These are phyloP conservation scores for Falco rusticolus DNA, from an alignment of 2,797 vertebrate species.

Conservation along the genomic window DNA sequence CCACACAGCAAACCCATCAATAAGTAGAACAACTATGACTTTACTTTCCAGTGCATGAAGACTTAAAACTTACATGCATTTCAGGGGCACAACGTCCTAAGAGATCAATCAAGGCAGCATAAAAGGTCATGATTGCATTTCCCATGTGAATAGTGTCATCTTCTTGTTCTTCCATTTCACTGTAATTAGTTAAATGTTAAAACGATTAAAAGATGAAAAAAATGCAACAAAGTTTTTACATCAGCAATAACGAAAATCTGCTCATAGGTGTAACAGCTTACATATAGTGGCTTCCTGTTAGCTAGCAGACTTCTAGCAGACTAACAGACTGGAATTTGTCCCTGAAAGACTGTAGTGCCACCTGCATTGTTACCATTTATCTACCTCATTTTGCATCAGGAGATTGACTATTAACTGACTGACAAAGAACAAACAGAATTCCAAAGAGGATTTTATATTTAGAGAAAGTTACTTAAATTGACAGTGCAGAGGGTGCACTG, in stretches of 20 bases:
- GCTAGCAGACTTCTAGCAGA: neutral
- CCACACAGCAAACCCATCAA: neutral
- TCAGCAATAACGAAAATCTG: neutral
- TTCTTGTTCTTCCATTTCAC: conserved; percentile 87
- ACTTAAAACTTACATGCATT: conserved; percentile 89
- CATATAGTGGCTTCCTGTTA: neutral
- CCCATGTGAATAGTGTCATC: conserved; percentile 97
- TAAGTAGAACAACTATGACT: neutral
- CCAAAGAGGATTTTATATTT: neutral
- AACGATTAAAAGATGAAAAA: neutral
- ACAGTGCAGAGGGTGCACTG: neutral
- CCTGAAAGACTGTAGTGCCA: neutral
- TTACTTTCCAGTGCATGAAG: neutral
- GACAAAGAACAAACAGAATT: neutral
- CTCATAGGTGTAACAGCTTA: neutral
- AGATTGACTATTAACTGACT: neutral
- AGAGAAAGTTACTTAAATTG: neutral
- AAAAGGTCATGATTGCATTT: conserved; percentile 98
- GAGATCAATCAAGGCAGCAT: conserved; percentile 93
- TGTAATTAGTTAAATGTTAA: conserved; percentile 21
- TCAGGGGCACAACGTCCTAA: conserved; percentile 95
- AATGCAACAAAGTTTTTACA: neutral
- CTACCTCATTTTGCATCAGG: neutral
- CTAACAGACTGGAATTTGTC: neutral
- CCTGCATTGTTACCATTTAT: neutral